Base-by-base conservation (phyloP, 1,140 invertebrate species). In the Asobara japonica region DNA sequence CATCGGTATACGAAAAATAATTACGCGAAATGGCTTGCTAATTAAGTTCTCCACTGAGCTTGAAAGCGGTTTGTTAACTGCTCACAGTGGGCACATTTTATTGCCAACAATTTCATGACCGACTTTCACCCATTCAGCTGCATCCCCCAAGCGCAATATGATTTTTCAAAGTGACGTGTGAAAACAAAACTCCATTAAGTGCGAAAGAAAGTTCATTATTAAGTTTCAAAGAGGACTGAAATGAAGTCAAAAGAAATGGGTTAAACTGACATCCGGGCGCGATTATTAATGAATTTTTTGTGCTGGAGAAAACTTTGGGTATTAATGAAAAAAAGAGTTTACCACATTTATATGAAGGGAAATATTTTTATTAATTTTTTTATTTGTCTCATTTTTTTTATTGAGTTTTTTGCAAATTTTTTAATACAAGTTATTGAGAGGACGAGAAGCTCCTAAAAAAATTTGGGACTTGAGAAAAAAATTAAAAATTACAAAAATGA, bases 11-110 rank as follows among this genome's bases (percentile, higher is more conserved):
- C 31, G 18, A 56, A 71, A 71, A 76, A 74, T 76, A 74, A 76
- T 76, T 74, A 69, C 70, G 51, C 68, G 62, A 65, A 70, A 70
- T 70, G 73, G 73, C 71, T 66, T 51, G 74, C 73, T 77, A 77
- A 77, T 77, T 73, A 74, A 77, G 76, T 74, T 73, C 73, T 77
- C 70, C 67, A 73, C 70, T 67, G 48, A 71, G 64, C 74, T 66
- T 72, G 70, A 61, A 70, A 66, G 74, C 61, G 70, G 67, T 75
- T 72, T 72, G 48, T 70, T 33, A 72, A 69, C 65, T 61, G 66
- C 60, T 41, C 51, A 20, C 65, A 4, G 18, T 65, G 64, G 29
- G 31, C 31, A 67, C 22, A 30, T 36, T 38, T 30, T 31, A 56
- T 56, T 22, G 5, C 51, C 7, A 18, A 56, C 51, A 56, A 56